Conservation (phyloP, 2,797 vertebrate genomes). For the Tadarida brasiliensis region DNA sequence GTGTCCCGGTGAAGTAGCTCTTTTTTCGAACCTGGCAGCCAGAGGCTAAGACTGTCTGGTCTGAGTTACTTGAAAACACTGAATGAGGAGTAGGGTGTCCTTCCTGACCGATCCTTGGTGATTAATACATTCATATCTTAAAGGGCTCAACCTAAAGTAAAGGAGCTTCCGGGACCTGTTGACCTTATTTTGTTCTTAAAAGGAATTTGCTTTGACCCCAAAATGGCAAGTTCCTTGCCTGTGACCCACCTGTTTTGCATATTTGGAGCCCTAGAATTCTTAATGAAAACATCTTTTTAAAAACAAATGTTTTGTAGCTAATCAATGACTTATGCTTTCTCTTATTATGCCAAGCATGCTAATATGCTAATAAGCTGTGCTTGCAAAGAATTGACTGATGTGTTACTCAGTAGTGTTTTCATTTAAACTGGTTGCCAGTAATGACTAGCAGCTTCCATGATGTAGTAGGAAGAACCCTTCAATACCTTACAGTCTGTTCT, state of each 20-base stretch:
- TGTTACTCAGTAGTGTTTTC: slow-evolving; percentile 83
- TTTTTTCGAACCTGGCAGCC: neutral
- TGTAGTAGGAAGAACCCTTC: slow-evolving; percentile 80
- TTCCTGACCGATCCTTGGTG: neutral
- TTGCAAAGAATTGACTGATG: slow-evolving; percentile 76
- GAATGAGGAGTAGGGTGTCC: neutral
- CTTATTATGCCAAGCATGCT: slow-evolving; percentile 76
- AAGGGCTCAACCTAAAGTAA: neutral
- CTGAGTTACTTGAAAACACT: neutral
- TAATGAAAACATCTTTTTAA: neutral
- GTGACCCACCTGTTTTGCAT: neutral
- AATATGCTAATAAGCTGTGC: slow-evolving; percentile 73
- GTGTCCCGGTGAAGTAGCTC: neutral
- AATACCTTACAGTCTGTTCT: slow-evolving; percentile 79
- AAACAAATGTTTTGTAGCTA: slow-evolving; percentile 45
- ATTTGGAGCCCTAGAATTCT: neutral
- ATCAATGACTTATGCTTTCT: slow-evolving; percentile 62
- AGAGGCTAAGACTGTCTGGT: neutral
- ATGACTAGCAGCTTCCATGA: slow-evolving; percentile 83
- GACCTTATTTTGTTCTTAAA: slow-evolving; percentile 11
- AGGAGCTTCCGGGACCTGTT: neutral
- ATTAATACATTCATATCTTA: neutral
- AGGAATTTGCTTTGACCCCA: slow-evolving; percentile 1
- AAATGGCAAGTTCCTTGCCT: neutral
- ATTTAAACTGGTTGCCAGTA: slow-evolving; percentile 82